phyloP scores from a whole-genome alignment of 2,797 vertebrate genomes.

The Ambastaia sidthimunki region DNA sequence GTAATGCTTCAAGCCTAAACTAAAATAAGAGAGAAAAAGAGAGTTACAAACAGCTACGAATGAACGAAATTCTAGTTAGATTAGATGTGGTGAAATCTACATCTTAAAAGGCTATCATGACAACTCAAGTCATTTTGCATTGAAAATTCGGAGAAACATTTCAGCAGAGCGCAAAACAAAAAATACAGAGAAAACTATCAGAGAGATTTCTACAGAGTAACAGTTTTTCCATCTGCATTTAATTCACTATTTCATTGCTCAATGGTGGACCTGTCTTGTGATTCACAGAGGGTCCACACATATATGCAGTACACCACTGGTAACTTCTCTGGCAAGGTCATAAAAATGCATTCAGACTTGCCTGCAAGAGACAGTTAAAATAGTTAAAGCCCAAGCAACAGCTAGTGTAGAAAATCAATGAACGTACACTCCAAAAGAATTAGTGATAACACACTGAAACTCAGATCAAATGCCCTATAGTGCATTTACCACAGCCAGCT shows the following conservation, averaged over 20 bases:
- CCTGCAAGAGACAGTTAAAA: slow-evolving; percentile 36
- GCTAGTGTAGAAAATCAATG: slow-evolving; percentile 51
- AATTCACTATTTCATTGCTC: neutral
- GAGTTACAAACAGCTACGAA: neutral
- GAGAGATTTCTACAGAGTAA: too few species aligned
- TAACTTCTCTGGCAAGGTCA: slow-evolving; percentile 42
- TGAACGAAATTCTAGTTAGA: neutral
- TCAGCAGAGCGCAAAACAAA: too few species aligned
- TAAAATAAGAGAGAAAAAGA: neutral
- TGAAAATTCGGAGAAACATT: too few species aligned
- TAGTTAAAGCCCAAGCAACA: slow-evolving; percentile 44
- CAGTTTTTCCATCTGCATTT: neutral
- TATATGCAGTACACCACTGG: slow-evolving; percentile 24
- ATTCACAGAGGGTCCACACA: neutral
- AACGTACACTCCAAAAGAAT: slow-evolving; percentile 29
- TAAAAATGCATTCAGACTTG: slow-evolving; percentile 53
- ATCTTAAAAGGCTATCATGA: too few species aligned
- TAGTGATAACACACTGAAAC: slow-evolving; percentile 36
- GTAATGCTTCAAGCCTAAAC: neutral
- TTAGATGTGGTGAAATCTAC: neutral
- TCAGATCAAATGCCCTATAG: slow-evolving; percentile 40
- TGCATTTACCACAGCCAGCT: slow-evolving; percentile 33
- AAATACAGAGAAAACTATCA: too few species aligned
- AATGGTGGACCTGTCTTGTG: neutral
- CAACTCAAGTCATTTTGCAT: too few species aligned